These are phyloP conservation scores for Rutilus rutilus DNA, from an alignment of 2,113 vertebrate species.

Conservation along the genomic window DNA sequence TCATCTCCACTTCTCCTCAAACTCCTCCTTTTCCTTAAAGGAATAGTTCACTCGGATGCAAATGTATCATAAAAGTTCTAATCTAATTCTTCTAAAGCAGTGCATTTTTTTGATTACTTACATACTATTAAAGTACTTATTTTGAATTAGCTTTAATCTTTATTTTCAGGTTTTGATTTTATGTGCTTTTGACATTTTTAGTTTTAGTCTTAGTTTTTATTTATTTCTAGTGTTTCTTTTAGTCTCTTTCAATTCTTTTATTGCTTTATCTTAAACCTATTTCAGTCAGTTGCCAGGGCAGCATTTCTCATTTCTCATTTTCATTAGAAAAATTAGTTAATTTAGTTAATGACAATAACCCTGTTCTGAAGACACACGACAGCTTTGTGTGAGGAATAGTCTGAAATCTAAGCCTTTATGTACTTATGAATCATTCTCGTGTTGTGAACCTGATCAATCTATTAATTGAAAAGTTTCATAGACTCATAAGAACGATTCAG, in stretches of 20 bases:
- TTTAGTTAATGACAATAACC: too few relatives aligned
- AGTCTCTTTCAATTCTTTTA: background rate
- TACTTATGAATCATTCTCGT: background rate
- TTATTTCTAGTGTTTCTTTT: background rate
- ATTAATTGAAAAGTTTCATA: too few relatives aligned
- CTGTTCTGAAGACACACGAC: too few relatives aligned
- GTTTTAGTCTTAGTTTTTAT: background rate
- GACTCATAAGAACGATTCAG: too few relatives aligned
- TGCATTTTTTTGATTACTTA: background rate
- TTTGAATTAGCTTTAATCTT: background rate
- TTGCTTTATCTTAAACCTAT: background rate
- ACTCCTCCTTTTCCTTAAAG: background rate
- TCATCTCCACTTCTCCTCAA: slow-evolving; percentile 21
- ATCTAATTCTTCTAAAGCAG: background rate
- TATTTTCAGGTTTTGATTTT: background rate
- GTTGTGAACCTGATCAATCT: too few relatives aligned
- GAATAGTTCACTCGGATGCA: background rate
- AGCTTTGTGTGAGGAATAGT: too few relatives aligned
- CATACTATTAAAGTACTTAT: background rate
- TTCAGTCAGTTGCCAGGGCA: background rate
- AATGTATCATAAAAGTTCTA: background rate
- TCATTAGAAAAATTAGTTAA: background rate
- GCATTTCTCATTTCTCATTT: background rate
- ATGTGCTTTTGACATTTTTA: background rate
- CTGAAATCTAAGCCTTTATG: background rate